Evolutionary conservation across 2,113 vertebrate genomes (phyloP), one percentile per base, ranked within the genome.

Genomic region (Chionomys nivalis): DNA sequence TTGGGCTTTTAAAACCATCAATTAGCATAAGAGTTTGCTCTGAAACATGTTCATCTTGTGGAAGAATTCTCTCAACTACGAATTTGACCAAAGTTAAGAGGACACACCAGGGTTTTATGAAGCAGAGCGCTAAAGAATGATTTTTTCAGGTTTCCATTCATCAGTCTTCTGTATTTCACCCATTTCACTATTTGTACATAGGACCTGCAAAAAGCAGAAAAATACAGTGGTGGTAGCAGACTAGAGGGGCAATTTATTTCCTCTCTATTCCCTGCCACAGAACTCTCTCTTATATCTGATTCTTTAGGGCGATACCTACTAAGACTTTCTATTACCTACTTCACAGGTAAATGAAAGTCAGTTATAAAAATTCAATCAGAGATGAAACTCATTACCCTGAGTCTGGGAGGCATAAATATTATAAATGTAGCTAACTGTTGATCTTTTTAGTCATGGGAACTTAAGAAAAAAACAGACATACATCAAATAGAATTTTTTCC

Each of bases 331-430:
- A 73, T 94, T 97, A 94, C 82, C 92, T 96, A 90, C 90, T 97
- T 97, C 93, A 94, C 90, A 97, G 82, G 95, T 97, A 97, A 97
- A 97, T 97, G 97, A 96, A 97, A 97, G 92, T 97, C 95, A 95
- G 97, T 95, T 97, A 97, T 95, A 96, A 97, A 98, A 97, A 92
- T 97, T 97, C 89, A 19, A 97, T 96, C 94, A 94, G 93, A 94
- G 94, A 97, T 97, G 95, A 97, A 98, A 97, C 89, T 97, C 95
- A 97, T 95, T 97, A 97, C 82, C 58, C 92, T 94, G 81, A 97
- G 95, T 97, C 97, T 97, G 83, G 96, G 73, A 97, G 94, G 90
- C 96, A 97, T 97, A 97, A 97, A 98, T 97, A 97, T 97, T 98
- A 97, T 92, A 98, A 95, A 91, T 96, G 94, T 96, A 95, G 94